Evolutionary conservation across 2,888 invertebrate species (phyloP).

Genomic region (Aplocera efformata): DNA sequence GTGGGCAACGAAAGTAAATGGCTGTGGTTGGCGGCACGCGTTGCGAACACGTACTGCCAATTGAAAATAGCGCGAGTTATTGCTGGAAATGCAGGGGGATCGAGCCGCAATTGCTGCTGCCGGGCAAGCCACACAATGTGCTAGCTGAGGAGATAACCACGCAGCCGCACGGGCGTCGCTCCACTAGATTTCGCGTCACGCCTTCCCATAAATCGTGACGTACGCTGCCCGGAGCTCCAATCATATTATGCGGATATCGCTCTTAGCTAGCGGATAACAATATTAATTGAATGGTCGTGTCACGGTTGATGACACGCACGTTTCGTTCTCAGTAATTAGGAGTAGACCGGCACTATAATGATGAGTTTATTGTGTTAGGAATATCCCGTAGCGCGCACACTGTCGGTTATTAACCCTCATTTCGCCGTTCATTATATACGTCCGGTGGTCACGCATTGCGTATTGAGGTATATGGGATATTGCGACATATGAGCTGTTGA

Average conservation of each 20-base stretch:
- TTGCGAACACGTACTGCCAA: conserved; percentile 62
- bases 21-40: conserved; percentile 67
- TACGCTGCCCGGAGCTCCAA: conserved; percentile 31
- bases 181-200: conserved; percentile 45
- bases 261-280: conserved; percentile 10
- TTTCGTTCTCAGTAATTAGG: conserved; percentile 15
- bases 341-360: conserved; percentile 18
- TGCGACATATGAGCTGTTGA: conserved; percentile 47
- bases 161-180: conserved; percentile 38
- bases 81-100: conserved; percentile 63
- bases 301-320: conserved; percentile 13
- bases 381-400: conserved; percentile 44
- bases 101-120: conserved; percentile 63
- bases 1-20: conserved; percentile 52
- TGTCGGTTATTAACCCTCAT: conserved; percentile 67
- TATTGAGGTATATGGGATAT: conserved; percentile 64
- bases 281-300: conserved; percentile 12
- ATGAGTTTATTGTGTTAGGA: conserved; percentile 50
- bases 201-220: conserved; percentile 31
- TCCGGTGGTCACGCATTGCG: conserved; percentile 67
- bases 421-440: conserved; percentile 59
- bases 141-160: conserved; percentile 43
- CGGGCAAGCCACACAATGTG: conserved; percentile 59
- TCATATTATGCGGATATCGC: conserved; percentile 24
- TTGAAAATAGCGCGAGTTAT: conserved; percentile 72